Conservation (phyloP, 2,888 invertebrate genomes). For the Hoplodrina blanda region DNA sequence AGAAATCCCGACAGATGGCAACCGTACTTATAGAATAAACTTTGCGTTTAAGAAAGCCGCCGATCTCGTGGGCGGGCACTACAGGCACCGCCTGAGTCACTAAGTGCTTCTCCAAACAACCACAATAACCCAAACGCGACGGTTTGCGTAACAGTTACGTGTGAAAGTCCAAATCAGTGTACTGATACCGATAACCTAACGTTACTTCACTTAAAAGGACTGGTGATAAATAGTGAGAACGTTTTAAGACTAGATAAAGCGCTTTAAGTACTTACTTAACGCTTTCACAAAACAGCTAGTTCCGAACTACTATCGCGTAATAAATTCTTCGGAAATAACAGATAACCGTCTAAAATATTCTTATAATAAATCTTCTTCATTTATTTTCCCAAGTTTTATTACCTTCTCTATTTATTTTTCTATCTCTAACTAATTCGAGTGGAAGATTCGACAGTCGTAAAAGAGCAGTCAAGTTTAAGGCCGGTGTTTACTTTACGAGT, state of each 20-base stretch:
- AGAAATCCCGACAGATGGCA: constrained; percentile 42
- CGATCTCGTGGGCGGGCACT: constrained; percentile 60
- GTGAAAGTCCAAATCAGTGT: constrained; percentile 80
- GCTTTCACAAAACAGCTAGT: constrained; percentile 56
- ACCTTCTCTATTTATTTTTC: constrained; percentile 59
- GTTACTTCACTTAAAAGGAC: constrained; percentile 78
- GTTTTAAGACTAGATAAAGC: constrained; percentile 69
- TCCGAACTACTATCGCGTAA: constrained; percentile 56
- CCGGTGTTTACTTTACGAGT: constrained; percentile 61
- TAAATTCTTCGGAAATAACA: constrained; percentile 61
- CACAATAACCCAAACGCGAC: constrained; percentile 72
- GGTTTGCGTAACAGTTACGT: constrained; percentile 78
- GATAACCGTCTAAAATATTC: constrained; percentile 48
- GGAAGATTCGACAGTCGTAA: constrained; percentile 64
- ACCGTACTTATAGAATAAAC: constrained; percentile 43
- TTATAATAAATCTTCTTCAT: constrained; percentile 67
- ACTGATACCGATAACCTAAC: constrained; percentile 75
- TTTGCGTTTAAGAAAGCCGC: constrained; percentile 63
- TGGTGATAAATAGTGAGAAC: constrained; percentile 71
- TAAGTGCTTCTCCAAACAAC: constrained; percentile 75
- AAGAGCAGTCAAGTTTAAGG: constrained; percentile 57
- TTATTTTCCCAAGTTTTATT: constrained; percentile 68
- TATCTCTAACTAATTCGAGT: constrained; percentile 54
- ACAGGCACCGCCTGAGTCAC: constrained; percentile 62
- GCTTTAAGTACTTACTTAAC: constrained; percentile 61